Evolutionary conservation across 2,113 vertebrate genomes (phyloP), one percentile per base, ranked within the genome.

Genomic region (Galbula dea): DNA sequence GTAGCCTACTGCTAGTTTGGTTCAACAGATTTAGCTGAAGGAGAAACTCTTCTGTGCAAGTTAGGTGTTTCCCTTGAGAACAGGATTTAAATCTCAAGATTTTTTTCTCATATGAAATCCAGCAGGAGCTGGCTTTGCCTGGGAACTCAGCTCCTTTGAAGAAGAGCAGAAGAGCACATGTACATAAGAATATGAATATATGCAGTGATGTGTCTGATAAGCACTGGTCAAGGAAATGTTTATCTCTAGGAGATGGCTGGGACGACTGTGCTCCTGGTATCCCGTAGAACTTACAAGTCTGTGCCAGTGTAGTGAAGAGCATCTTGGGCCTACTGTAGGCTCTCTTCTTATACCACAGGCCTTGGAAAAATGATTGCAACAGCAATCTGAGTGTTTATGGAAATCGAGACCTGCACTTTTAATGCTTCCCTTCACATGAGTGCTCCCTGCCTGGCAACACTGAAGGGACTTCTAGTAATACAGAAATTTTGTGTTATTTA

Each of bases 381-480:
- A 34, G 7, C 26, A 77, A 7, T 10, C 23, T 34, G 11, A 3
- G 13, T 49, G 27, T 24, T 76, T 39, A 67, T 10, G 19, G 36
- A 87, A 67, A 59, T 0, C 32, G 30, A n/a, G 43, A 63, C 7
- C 11, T 55, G 11, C 10, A 43, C 4, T 83, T 88, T 7, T 3
- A 80, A 9, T 22, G 29, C 10, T 36, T 73, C 5, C 3, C 15
- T 71, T 86, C 30, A 30, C 0, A 2, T 11, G 1, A 24, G 11
- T 78, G 16, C 36, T 73, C 15, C 22, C 20, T 83, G 15, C 21
- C 77, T 58, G n/a, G 9, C 10, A 71, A 17, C 34, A 75, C 29
- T 51, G 58, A 92, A 66, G 34, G 45, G 36, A 94, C 32, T 72
- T 93, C 75, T 96, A 88, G 86, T 71, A 86, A 93, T 57, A 80